Base-by-base conservation (phyloP, 2,113 vertebrate species). In the Vicugna pacos region DNA sequence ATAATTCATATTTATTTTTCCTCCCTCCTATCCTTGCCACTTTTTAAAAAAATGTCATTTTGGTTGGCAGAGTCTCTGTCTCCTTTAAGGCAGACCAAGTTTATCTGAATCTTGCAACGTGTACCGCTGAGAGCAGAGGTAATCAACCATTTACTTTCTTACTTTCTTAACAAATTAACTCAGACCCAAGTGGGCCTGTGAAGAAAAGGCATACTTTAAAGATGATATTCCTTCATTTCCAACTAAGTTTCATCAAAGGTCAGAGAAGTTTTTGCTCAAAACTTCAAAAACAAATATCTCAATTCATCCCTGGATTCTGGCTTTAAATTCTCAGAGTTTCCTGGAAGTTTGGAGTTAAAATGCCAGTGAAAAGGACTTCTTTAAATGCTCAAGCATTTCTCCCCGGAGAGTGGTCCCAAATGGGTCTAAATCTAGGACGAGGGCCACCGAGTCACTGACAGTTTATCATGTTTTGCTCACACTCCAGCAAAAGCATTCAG, bases 1-100 rank as follows among this genome's bases (percentile, higher is more conserved):
- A 77, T 92, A 65, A 90, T 80, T 96, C 58, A 94, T 22, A 58
- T 50, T 93, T 76, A 76, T 65, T 90, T 82, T 95, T 69, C 17
- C 7, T 72, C 10, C 3, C 3, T 62, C 2, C 83, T 96, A 54
- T 28, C 13, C 16, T 76, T 86, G 11, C 14, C 70, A 79, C 8
- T 75, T 73, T 48, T n/a, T 46, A 10, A 42, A 15, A 72, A 54
- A 70, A n/a, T 22, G n/a, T 67, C 52, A 80, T 90, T 94, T 93
- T 95, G 58, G 32, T 76, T 77, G 64, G 32, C 35, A 93, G 85
- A 86, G 58, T 79, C 11, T 91, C 54, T 89, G 16, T 65, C 65
- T 84, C 20, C 16, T 91, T n/a, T 54, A 87, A 30, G 52, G 60
- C 0, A 95, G 35, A 38, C 1, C 46, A 76, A 67, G 5, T 95